Conservation (phyloP, 2,113 vertebrate species). For the Phoxinus phoxinus region DNA sequence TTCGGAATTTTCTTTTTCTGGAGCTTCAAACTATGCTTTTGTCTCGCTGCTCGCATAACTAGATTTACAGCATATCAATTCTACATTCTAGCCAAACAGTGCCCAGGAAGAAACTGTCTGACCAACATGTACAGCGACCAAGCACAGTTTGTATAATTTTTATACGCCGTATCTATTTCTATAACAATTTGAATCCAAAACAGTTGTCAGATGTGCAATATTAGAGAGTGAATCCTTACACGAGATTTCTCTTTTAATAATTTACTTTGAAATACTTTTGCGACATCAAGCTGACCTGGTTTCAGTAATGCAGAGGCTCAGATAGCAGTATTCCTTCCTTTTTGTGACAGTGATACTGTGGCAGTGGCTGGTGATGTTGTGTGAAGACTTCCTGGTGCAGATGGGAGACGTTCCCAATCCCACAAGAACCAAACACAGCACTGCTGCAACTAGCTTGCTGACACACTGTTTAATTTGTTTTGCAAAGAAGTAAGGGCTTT, state of each 20-base stretch:
- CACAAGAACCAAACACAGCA: conserved; percentile 33
- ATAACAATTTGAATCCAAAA: background rate
- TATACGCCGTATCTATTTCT: background rate
- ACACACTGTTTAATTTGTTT: background rate
- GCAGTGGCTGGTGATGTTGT: background rate
- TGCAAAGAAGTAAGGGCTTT: background rate
- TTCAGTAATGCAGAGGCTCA: background rate
- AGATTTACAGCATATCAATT: background rate
- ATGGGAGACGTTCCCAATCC: conserved; percentile 18
- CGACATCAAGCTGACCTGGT: background rate
- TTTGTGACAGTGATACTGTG: background rate
- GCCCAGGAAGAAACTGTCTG: background rate
- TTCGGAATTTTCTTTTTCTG: no score
- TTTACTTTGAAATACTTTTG: background rate
- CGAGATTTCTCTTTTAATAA: background rate
- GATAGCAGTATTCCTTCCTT: background rate
- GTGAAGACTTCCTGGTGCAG: conserved; percentile 24
- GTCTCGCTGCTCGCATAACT: background rate
- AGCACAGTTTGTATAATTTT: background rate
- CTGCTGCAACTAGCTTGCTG: background rate
- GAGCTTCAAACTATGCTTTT: no score
- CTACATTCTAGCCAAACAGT: background rate
- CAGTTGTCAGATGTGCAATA: background rate
- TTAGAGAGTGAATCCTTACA: background rate
- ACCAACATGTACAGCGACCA: background rate